phyloP scores from a whole-genome alignment of 1,140 invertebrate species.

The Tetranychus cinnabarinus region DNA sequence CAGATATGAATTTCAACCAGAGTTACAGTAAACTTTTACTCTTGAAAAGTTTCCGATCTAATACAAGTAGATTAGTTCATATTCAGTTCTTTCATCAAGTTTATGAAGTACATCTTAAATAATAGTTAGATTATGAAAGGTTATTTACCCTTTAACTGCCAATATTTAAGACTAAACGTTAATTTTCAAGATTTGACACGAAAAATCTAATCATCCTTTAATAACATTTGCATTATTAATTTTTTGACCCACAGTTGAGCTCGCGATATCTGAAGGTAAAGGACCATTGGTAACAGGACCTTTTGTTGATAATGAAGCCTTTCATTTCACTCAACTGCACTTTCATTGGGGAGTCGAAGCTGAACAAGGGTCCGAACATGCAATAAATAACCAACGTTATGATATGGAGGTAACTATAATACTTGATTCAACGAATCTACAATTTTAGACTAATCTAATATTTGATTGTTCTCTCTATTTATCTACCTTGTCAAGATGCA shows the following conservation, averaged over 20 bases:
- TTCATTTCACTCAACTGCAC: constrained; percentile 21
- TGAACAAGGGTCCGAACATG: constrained; percentile 20
- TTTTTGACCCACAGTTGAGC: neutral
- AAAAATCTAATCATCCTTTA: neutral
- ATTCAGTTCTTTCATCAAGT: no score
- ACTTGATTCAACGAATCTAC: neutral
- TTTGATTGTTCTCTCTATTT: neutral
- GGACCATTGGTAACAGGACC: neutral
- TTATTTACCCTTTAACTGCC: no score
- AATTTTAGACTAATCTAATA: neutral
- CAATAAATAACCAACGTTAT: neutral
- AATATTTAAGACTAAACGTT: no score
- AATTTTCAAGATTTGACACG: no score
- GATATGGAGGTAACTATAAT: neutral
- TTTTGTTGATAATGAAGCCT: neutral
- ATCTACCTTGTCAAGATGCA: constrained; percentile 26
- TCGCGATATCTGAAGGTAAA: neutral
- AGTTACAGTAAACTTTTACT: no score
- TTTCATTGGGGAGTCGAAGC: constrained; percentile 23
- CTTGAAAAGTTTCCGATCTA: no score
- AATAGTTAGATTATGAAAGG: no score
- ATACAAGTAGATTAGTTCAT: no score
- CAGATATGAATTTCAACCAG: no score
- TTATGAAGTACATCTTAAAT: no score
- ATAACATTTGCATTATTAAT: neutral